Conservation (phyloP, 2,888 invertebrate genomes). For the Caenorhabditis panamensis region DNA sequence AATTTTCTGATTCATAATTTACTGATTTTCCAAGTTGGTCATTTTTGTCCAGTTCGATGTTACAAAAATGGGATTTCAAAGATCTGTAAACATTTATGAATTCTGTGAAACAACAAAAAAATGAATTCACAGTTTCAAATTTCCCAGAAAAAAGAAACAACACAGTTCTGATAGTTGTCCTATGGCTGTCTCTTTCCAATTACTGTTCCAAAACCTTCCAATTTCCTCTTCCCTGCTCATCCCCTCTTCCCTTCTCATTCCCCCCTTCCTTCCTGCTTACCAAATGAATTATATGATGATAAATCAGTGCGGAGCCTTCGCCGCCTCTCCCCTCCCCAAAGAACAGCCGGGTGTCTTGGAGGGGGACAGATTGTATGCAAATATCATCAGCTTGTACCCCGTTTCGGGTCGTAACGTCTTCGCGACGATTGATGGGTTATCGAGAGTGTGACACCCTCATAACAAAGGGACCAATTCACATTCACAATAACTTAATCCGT, state of each 20-base stretch:
- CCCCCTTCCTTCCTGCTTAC: conserved; percentile 18
- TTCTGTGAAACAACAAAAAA: no score
- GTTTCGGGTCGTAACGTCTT: conserved; percentile 35
- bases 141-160: no score
- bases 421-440: conserved; percentile 58
- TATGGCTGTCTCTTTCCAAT: no score
- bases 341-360: conserved; percentile 57
- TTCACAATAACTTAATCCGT: conserved; percentile 62
- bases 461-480: conserved; percentile 39
- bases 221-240: conserved; percentile 8
- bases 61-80: no score
- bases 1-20: no score
- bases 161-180: no score
- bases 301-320: conserved; percentile 49
- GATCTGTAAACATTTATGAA: no score
- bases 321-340: conserved; percentile 2
- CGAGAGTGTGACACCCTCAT: conserved; percentile 41
- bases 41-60: no score
- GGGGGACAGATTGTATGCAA: conserved; percentile 62
- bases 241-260: neutral
- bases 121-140: no score
- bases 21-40: no score
- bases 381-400: conserved; percentile 55
- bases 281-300: conserved; percentile 63
- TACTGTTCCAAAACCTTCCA: conserved; percentile 22